Evolutionary conservation across 1,140 invertebrate genomes (phyloP), one percentile per base, ranked within the genome.

Genomic region (Palaemon carinicauda): DNA sequence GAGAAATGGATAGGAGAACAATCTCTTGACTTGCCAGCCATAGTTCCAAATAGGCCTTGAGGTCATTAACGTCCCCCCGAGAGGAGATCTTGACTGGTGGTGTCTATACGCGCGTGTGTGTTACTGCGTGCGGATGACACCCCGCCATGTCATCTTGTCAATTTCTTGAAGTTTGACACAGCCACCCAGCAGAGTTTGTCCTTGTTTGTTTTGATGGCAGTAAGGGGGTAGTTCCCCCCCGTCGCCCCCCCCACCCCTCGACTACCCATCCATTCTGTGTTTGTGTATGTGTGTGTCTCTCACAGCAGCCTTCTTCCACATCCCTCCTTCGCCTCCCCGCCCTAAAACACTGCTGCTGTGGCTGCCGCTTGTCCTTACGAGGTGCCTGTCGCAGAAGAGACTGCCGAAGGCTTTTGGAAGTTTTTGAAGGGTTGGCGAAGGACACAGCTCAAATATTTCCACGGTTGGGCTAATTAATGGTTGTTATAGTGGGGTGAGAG

Each of bases 401-500:
- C 33, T n/a, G 33, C 29, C 24, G 19, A 51, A 14, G 53, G 15
- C 29, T 21, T 24, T 56, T 31, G 74, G 50, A 50, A 19, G 50
- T 31, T 74, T 71, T 41, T 53, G 79, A 65, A 53, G 24, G 85
- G 79, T 81, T 73, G 69, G 85, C 73, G 73, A 81, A 82, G 85
- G 85, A 82, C 85, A 77, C 65, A 51, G 85, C 69, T 17, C 71
- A 56, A 87, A 87, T 87, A 87, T 82, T 87, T 87, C 85, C 85
- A 54, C 54, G 80, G 79, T 29, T 31, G 79, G 54, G 79, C 80
- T 87, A 87, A 87, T 87, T 87, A 82, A 77, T 87, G 85, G 85
- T 87, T 87, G 85, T 82, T 87, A 82, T 87, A 81, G 85, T 81
- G 85, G 80, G 77, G 84, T 56, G 84, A 73, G 84, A 80, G 77